A percentile compares a stretch with the other conserved stretches of the same genome.
These are phyloP conservation scores for Leptothorax acervorum DNA, from an alignment of 2,888 invertebrate species.

Conservation along the genomic window DNA sequence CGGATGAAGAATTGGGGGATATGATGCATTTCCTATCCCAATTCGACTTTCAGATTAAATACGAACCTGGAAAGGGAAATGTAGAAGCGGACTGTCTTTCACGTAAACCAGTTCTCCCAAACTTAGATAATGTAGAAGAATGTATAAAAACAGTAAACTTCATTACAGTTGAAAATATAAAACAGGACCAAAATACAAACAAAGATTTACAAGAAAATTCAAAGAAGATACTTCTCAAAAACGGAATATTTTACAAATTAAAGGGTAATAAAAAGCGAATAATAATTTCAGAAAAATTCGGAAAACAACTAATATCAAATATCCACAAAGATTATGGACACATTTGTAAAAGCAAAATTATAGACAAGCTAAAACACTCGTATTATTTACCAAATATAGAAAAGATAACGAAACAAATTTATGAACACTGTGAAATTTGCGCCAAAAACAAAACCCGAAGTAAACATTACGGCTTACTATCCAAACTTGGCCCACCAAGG, in stretches of 20 bases:
- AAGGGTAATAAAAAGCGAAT: slow-evolving; percentile 47
- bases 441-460: slow-evolving; percentile 10
- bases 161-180: slow-evolving; percentile 24
- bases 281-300: slow-evolving; percentile 59
- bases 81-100: slow-evolving; percentile 66
- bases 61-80: slow-evolving; percentile 63
- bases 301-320: slow-evolving; percentile 45
- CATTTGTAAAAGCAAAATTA: slow-evolving; percentile 26
- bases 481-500: slow-evolving; percentile 69
- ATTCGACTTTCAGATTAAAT: slow-evolving; percentile 69
- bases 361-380: neutral
- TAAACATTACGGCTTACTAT: neutral
- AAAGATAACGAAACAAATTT: slow-evolving; percentile 10
- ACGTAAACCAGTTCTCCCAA: slow-evolving; percentile 41
- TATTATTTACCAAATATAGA: slow-evolving; percentile 3
- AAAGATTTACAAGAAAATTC: neutral
- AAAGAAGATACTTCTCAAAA: slow-evolving; percentile 8
- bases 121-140: slow-evolving; percentile 5
- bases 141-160: slow-evolving; percentile 41
- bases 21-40: slow-evolving; percentile 71
- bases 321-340: slow-evolving; percentile 54
- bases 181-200: slow-evolving; percentile 24
- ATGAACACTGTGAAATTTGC: neutral
- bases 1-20: slow-evolving; percentile 63
- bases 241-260: slow-evolving; percentile 54